phyloP scores from a whole-genome alignment of 2,797 vertebrate species.

The Stomatorhinus walkeri region DNA sequence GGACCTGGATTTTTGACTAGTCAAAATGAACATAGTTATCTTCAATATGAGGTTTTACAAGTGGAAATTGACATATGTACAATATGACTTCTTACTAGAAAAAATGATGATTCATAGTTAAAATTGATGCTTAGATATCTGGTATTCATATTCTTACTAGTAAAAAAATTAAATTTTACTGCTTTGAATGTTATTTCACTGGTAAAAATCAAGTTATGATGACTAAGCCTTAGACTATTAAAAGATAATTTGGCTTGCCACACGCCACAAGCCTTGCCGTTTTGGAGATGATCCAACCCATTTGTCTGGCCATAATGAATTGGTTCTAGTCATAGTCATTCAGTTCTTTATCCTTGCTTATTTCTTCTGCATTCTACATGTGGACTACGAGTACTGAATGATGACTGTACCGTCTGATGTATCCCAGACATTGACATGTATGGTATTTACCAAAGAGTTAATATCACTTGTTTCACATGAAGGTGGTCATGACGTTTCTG shows the following conservation, averaged over 20 bases:
- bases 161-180: not conserved
- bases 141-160: not conserved
- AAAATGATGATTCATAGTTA: not conserved
- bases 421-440: not conserved
- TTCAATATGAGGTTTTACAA: not conserved
- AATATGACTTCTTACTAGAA: not conserved
- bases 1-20: not conserved
- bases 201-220: not conserved
- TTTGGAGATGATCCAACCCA: not conserved
- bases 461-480: not conserved
- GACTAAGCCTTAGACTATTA: not conserved
- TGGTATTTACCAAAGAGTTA: not conserved
- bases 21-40: not conserved
- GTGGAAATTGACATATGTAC: not conserved
- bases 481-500: not conserved
- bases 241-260: not conserved
- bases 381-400: not conserved
- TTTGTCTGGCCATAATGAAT: not conserved
- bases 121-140: not conserved
- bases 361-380: not conserved
- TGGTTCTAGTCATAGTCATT: not conserved
- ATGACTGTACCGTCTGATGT: not conserved
- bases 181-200: not conserved
- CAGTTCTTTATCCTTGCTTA: not conserved
- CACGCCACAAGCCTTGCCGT: not conserved